phyloP scores from a whole-genome alignment of 2,797 vertebrate genomes.

The Choloepus didactylus region DNA sequence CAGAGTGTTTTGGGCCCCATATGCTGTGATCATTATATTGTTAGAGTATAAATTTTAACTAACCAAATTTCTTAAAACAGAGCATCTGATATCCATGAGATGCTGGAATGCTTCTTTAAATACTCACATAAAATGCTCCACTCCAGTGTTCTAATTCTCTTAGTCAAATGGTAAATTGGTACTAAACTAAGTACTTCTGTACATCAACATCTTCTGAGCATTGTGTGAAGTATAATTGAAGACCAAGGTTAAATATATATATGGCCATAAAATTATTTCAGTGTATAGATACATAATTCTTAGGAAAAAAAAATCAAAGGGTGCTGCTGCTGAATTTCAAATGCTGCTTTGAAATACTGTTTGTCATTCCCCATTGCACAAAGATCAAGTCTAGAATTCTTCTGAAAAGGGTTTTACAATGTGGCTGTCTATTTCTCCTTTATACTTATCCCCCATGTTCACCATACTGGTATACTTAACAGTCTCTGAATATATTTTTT shows the following conservation, averaged over 20 bases:
- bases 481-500: background rate
- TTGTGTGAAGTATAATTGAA: slow-evolving; percentile 50
- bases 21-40: slow-evolving; percentile 76
- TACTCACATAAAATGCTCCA: slow-evolving; percentile 76
- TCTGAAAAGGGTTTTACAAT: background rate
- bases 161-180: slow-evolving; percentile 72
- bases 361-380: background rate
- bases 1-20: slow-evolving; percentile 58
- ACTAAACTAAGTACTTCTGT: slow-evolving; percentile 37
- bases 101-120: slow-evolving; percentile 72
- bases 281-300: slow-evolving; percentile 46
- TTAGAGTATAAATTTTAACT: slow-evolving; percentile 59
- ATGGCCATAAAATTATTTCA: slow-evolving; percentile 56
- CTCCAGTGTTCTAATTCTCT: slow-evolving; percentile 15
- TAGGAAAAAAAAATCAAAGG: background rate
- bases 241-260: slow-evolving; percentile 53
- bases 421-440: background rate
- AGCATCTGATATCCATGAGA: slow-evolving; percentile 66
- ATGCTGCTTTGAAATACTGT: background rate
- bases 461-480: background rate
- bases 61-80: slow-evolving; percentile 67
- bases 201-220: slow-evolving; percentile 55
- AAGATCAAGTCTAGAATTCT: background rate
- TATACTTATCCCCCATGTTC: background rate
- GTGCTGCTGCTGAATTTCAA: background rate